Percentiles rank a stretch among this genome's conserved stretches.
Evolutionary conservation across 2,113 vertebrate species (phyloP).

Genomic region (Corvus moneduloides): DNA sequence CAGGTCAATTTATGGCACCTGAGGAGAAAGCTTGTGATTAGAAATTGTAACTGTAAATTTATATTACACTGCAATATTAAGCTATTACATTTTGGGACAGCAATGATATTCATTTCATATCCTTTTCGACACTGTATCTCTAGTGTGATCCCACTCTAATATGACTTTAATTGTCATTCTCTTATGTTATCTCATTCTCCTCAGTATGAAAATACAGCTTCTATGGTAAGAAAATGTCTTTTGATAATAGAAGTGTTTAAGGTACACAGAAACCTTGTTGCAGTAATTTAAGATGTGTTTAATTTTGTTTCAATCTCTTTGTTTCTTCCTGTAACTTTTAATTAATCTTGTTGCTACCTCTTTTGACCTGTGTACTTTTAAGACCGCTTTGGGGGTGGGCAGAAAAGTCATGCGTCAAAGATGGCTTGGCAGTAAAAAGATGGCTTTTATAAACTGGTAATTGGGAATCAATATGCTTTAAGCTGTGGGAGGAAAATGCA

Average conservation of each 20-base stretch:
- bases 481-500: constrained; percentile 45
- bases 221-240: not conserved
- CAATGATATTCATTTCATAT: not conserved
- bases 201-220: not conserved
- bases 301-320: not conserved
- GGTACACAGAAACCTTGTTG: not conserved
- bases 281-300: not conserved
- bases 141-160: not conserved
- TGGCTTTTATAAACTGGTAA: constrained; percentile 59
- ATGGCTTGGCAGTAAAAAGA: constrained; percentile 23
- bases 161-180: not conserved
- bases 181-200: not conserved
- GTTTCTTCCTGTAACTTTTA: constrained; percentile 26
- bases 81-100: not conserved
- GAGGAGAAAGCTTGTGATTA: not conserved
- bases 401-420: constrained; percentile 6
- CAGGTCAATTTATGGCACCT: not conserved
- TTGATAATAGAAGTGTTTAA: not conserved
- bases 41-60: not conserved
- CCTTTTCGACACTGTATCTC: not conserved
- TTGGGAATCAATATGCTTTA: constrained; percentile 67
- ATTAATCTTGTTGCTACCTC: constrained; percentile 30
- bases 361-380: constrained; percentile 33
- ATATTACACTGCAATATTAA: not conserved
- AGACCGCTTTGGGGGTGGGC: not conserved